These are phyloP conservation scores for Zaprionus lineosus DNA, from an alignment of 2,888 invertebrate species.

Conservation along the genomic window DNA sequence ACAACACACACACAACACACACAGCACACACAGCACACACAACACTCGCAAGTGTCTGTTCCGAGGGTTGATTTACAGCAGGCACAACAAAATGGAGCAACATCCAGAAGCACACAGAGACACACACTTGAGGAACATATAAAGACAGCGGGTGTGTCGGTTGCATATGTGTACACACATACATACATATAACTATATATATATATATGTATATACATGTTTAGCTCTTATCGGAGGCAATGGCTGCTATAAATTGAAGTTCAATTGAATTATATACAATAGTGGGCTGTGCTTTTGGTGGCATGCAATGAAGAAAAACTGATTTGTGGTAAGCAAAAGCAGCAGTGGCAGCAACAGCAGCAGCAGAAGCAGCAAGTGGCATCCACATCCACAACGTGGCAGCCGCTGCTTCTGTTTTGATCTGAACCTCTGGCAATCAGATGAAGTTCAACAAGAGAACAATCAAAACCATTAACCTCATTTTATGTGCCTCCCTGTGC, in stretches of 20 bases:
- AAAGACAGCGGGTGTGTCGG: conserved; percentile 20
- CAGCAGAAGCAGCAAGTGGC: conserved; percentile 28
- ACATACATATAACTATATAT: neutral
- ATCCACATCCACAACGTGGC: conserved; percentile 5
- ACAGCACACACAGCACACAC: too few relatives aligned
- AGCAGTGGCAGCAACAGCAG: conserved; percentile 18
- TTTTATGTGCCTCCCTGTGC: conserved; percentile 53
- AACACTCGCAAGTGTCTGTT: conserved; percentile 21
- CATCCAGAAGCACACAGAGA: conserved; percentile 8
- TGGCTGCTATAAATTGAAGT: conserved; percentile 72
- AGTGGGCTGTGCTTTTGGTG: conserved; percentile 61
- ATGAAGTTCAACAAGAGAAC: conserved; percentile 73
- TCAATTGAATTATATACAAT: conserved; percentile 80
- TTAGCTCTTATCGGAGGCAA: conserved; percentile 50
- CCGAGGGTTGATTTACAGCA: conserved; percentile 44
- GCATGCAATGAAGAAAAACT: conserved; percentile 53
- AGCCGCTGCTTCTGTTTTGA: conserved; percentile 49
- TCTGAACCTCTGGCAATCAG: conserved; percentile 49
- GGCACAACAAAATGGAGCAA: conserved; percentile 37
- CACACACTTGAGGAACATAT: conserved; percentile 13
- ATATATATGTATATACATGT: neutral
- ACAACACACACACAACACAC: too few relatives aligned
- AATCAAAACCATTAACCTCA: conserved; percentile 80
- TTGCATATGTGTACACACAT: neutral
- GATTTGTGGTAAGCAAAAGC: conserved; percentile 57